Base-by-base conservation (phyloP, 2,113 vertebrate genomes). In the Eurystomus gularis region DNA sequence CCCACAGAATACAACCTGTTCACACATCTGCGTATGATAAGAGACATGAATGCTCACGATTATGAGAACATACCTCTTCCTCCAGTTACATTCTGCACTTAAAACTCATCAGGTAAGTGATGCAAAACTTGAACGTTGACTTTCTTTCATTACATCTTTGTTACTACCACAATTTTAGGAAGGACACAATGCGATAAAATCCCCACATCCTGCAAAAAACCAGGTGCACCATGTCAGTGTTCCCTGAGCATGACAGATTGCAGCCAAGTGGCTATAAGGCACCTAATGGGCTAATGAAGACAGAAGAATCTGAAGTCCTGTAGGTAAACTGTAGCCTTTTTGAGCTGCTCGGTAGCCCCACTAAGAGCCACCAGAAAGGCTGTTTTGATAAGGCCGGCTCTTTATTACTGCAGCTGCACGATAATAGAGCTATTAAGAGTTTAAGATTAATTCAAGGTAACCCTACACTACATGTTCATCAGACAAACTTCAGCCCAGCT, bases 11-110 rank as follows among this genome's bases (percentile, higher is more conserved):
- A 64, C 28, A 82, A 31, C 33, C 62, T 39, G 52, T n/a, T 75
- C 42, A 68, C 29, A 24, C 3, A 40, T 26, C 35, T 48, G 44
- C 1, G 1, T 46, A 31, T 2, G 0, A 1, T 11, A 69, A 51
- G 35, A 79, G 39, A 90, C 19, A 39, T 2, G 19, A 86, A 83
- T 15, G 20, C 71, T 44, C 52, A 54, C 37, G 68, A 61, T 57
- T 61, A 70, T 2, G n/a, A 64, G 75, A 66, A 80, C 23, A 21
- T 25, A 24, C 9, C 19, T 77, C 79, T 42, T 69, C 60, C 31
- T 72, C 20, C 62, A 86, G 49, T 48, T 62, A 80, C 12, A 82
- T 9, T 60, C 71, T 72, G 62, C 49, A 69, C 62, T 70, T 80
- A 48, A 72, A 95, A 86, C 65, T 72, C 48, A 88, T 19, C 39